These are phyloP conservation scores for Columba guinea DNA, from an alignment of 2,797 vertebrate genomes.

Conservation along the genomic window DNA sequence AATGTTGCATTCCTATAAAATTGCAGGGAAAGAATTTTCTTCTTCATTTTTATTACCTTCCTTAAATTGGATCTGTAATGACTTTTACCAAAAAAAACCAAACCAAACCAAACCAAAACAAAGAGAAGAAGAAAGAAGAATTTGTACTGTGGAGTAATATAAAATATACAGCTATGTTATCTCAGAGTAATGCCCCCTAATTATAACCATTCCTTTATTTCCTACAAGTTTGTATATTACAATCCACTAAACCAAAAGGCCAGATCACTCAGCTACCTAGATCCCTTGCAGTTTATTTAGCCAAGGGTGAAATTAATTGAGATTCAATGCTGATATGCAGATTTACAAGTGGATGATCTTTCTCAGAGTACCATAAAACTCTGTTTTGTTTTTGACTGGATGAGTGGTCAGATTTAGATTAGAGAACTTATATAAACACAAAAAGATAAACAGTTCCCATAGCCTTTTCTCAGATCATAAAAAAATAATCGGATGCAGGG, in stretches of 20 bases:
- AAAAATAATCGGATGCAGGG: constrained; percentile 44
- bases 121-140: neutral
- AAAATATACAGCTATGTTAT: neutral
- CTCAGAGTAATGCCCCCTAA: neutral
- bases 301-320: constrained; percentile 49
- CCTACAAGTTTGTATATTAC: neutral
- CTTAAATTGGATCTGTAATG: neutral
- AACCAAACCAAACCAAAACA: neutral
- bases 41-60: neutral
- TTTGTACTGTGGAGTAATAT: neutral
- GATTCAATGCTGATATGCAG: constrained; percentile 19
- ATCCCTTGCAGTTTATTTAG: neutral
- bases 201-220: constrained; percentile 20
- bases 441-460: constrained; percentile 43
- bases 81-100: neutral
- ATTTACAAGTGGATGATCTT: constrained; percentile 24
- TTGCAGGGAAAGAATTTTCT: neutral
- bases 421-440: constrained; percentile 40
- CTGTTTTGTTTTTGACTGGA: constrained; percentile 31
- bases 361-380: neutral
- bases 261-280: constrained; percentile 11
- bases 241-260: constrained; percentile 9
- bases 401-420: constrained; percentile 40
- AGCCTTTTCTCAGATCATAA: constrained; percentile 48
- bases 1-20: neutral